These are phyloP conservation scores for Crematogaster levior DNA, from an alignment of 2,888 invertebrate species.

Conservation along the genomic window DNA sequence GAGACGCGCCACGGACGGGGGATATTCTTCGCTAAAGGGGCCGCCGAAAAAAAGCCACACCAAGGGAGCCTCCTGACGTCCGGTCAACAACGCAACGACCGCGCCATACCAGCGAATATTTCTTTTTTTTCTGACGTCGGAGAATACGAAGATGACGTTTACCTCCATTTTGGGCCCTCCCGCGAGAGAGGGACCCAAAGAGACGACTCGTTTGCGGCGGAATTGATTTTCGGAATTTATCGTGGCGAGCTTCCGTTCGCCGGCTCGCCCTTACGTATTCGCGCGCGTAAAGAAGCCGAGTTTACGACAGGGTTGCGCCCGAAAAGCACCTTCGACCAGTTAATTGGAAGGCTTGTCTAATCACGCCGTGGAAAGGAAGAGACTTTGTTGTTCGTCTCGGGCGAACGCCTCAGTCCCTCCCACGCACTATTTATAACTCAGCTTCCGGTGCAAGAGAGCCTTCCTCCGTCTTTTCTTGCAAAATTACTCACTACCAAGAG, in stretches of 20 bases:
- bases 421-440: conserved; percentile 58
- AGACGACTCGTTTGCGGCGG: conserved; percentile 63
- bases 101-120: conserved; percentile 21
- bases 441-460: conserved; percentile 66
- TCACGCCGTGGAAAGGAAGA: conserved; percentile 63
- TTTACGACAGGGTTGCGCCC: conserved; percentile 79
- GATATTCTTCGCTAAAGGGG: conserved; percentile 69
- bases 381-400: conserved; percentile 69
- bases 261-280: conserved; percentile 61
- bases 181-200: conserved; percentile 20
- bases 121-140: conserved; percentile 2
- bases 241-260: conserved; percentile 84
- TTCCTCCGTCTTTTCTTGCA: not conserved
- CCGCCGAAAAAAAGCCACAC: conserved; percentile 54
- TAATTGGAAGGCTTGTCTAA: conserved; percentile 79
- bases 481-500: not conserved
- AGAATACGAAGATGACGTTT: conserved; percentile 31
- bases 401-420: conserved; percentile 45
- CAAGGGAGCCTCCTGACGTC: conserved; percentile 4
- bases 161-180: conserved; percentile 21
- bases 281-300: conserved; percentile 81
- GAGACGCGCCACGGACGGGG: conserved; percentile 59
- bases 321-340: conserved; percentile 73
- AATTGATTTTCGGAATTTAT: conserved; percentile 85
- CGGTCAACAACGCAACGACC: conserved; percentile 30